phyloP scores from a whole-genome alignment of 1,140 invertebrate species.

The Leptinotarsa undecemlineata region DNA sequence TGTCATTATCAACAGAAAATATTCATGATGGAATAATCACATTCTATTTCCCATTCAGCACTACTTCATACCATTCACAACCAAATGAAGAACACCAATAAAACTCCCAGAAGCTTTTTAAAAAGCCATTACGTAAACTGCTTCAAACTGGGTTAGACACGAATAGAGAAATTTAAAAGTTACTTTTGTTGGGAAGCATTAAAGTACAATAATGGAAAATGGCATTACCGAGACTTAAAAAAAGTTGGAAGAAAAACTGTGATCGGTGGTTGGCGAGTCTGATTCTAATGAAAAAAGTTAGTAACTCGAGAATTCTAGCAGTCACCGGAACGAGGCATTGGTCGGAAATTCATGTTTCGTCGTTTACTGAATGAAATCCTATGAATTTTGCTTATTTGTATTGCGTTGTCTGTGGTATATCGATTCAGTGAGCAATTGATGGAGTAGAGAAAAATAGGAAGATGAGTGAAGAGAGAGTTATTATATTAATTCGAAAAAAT shows the following conservation, averaged over 20 bases:
- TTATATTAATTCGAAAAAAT: too few relatives aligned
- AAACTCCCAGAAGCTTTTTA: slow-evolving; percentile 17
- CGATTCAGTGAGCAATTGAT: too few relatives aligned
- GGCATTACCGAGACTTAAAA: slow-evolving; percentile 6
- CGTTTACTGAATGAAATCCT: too few relatives aligned
- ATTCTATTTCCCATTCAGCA: background rate
- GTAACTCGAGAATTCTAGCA: background rate
- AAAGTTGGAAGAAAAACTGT: background rate
- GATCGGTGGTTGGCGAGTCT: background rate
- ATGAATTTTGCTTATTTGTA: too few relatives aligned
- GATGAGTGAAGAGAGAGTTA: too few relatives aligned
- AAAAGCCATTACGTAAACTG: slow-evolving; percentile 22
- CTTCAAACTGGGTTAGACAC: slow-evolving; percentile 20
- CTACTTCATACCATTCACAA: background rate
- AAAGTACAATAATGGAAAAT: slow-evolving; percentile 21
- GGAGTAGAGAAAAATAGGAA: too few relatives aligned
- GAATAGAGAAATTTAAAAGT: slow-evolving; percentile 23
- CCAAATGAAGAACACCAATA: slow-evolving; percentile 16
- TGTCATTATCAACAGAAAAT: too few relatives aligned
- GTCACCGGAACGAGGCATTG: too few relatives aligned
- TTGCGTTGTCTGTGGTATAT: too few relatives aligned
- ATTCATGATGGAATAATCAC: background rate
- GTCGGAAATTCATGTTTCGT: too few relatives aligned
- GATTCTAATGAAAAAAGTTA: background rate
- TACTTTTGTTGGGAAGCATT: slow-evolving; percentile 14